A percentile compares a stretch with the other conserved stretches of the same genome.
Conservation (phyloP, 2,797 vertebrate species). For the Alcedo quadribrachys region DNA sequence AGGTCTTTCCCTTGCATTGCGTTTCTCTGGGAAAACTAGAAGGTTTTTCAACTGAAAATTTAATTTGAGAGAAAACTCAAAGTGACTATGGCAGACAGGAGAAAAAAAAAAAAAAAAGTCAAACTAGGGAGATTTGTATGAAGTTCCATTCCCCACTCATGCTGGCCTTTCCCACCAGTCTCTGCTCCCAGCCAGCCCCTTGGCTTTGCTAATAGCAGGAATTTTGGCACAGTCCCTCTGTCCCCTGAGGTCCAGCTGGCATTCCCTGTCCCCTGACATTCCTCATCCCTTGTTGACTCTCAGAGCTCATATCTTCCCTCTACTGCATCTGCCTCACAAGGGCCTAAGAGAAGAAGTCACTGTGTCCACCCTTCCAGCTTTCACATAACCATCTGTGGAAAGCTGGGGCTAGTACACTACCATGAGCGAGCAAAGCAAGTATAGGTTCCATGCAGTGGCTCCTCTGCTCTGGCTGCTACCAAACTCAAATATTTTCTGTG, state of each 20-base stretch:
- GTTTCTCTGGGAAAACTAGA: neutral
- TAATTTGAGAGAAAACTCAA: neutral
- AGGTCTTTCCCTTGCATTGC: neutral
- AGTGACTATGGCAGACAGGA: neutral
- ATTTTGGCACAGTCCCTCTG: neutral
- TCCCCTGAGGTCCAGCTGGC: fast-evolving
- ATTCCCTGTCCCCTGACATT: fast-evolving
- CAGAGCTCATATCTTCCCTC: fast-evolving
- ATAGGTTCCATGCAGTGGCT: fast-evolving
- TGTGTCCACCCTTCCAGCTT: neutral
- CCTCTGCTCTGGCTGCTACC: neutral
- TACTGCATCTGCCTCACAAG: fast-evolving
- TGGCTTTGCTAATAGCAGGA: neutral
- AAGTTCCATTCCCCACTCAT: neutral
- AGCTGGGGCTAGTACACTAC: fast-evolving
- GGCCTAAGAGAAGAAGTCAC: neutral
- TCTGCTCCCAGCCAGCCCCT: neutral
- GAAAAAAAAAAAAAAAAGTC: neutral
- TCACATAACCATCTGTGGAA: neutral
- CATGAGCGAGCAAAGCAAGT: fast-evolving
- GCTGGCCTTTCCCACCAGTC: neutral
- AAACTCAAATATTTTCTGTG: neutral
- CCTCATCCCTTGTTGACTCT: fast-evolving
- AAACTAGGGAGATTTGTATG: neutral
- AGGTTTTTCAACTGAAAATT: neutral